A percentile compares a stretch with the other conserved stretches of the same genome.
Conservation (phyloP, 2,113 vertebrate genomes). For the Prinia subflava region DNA sequence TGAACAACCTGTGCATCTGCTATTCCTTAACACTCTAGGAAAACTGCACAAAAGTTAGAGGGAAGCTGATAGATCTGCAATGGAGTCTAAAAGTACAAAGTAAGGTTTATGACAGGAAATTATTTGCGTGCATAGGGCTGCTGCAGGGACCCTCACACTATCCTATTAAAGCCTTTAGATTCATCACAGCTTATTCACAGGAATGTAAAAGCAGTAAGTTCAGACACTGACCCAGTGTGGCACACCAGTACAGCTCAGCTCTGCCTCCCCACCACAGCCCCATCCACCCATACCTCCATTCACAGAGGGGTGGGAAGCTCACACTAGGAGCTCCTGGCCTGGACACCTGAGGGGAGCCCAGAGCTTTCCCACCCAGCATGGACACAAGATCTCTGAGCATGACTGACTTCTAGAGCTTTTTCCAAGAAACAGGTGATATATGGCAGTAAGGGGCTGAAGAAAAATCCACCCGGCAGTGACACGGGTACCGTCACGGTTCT, state of each 20-base stretch:
- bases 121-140: not conserved
- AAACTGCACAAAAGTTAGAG: not conserved
- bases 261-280: not conserved
- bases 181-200: not conserved
- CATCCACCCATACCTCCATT: fast-evolving
- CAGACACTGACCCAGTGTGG: not conserved
- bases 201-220: not conserved
- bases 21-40: not conserved
- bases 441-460: not conserved
- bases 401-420: not conserved
- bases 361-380: not conserved
- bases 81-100: not conserved
- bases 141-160: not conserved
- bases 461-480: not conserved
- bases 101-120: not conserved
- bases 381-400: not conserved
- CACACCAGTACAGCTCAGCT: not conserved
- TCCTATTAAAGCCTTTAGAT: not conserved
- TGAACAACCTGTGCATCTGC: not conserved
- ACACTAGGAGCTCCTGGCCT: fast-evolving
- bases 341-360: not conserved
- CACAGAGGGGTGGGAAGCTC: not conserved
- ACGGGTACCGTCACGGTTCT: fast-evolving
- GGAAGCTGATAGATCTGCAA: not conserved
- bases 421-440: not conserved